Evolutionary conservation across 2,888 invertebrate species (phyloP).

Genomic region (Myathropa florea): DNA sequence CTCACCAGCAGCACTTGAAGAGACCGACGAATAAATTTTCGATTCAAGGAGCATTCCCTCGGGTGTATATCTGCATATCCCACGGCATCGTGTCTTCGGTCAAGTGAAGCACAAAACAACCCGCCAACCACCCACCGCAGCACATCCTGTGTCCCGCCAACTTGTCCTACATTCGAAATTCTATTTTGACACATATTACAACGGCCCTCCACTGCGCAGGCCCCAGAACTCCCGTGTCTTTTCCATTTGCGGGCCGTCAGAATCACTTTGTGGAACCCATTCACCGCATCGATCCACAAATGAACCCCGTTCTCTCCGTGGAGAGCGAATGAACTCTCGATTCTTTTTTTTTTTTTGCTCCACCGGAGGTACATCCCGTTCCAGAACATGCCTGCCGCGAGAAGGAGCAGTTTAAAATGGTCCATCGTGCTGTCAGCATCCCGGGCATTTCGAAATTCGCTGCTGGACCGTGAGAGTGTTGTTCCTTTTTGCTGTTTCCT

Average conservation of each 20-base stretch:
- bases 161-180: conserved; percentile 22
- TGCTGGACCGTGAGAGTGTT: conserved; percentile 58
- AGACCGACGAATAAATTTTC: neutral
- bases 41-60: neutral
- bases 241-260: neutral
- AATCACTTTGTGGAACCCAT: conserved; percentile 43
- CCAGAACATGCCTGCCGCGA: conserved; percentile 33
- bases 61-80: neutral
- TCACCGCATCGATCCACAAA: conserved; percentile 44
- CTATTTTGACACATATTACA: conserved; percentile 48
- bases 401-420: conserved; percentile 78
- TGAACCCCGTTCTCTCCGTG: conserved; percentile 1
- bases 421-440: conserved; percentile 79
- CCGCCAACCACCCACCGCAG: neutral
- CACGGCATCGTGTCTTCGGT: neutral
- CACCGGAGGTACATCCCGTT: conserved; percentile 14
- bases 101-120: neutral
- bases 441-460: conserved; percentile 73
- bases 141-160: conserved; percentile 20
- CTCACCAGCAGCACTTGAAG: neutral
- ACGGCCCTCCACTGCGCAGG: conserved; percentile 2
- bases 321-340: neutral
- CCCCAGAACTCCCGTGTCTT: neutral
- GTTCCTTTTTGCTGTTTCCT: conserved; percentile 22
- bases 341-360: neutral